Evolutionary conservation across 1,140 invertebrate genomes (phyloP).

Genomic region (Euschistus heros): DNA sequence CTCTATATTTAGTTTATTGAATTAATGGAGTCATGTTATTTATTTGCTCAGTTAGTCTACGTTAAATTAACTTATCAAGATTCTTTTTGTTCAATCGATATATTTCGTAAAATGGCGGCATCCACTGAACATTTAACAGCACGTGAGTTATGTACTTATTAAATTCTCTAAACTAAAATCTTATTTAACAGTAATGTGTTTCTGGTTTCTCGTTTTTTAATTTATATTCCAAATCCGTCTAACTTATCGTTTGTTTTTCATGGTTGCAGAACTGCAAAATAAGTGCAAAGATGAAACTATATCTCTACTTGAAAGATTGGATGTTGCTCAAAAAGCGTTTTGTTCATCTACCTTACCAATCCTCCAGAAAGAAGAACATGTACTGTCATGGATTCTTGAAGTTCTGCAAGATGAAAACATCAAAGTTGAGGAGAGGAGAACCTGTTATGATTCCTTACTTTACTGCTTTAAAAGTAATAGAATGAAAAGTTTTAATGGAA

Average conservation of each 20-base stretch:
- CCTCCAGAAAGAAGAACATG: slow-evolving; percentile 21
- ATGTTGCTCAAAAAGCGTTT: slow-evolving; percentile 16
- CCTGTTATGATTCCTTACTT: slow-evolving; percentile 1
- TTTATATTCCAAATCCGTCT: too few relatives aligned
- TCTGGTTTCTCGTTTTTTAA: too few relatives aligned
- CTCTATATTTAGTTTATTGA: too few relatives aligned
- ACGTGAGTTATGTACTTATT: slow-evolving; percentile 13
- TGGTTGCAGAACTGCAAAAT: slow-evolving; percentile 18
- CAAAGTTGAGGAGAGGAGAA: not conserved
- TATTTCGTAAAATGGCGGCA: slow-evolving; percentile 11
- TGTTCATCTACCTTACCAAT: slow-evolving; percentile 20
- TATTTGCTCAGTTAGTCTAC: too few relatives aligned
- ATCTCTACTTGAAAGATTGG: slow-evolving; percentile 7
- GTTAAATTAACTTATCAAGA: too few relatives aligned
- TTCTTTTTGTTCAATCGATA: too few relatives aligned
- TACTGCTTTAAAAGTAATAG: slow-evolving; percentile 5
- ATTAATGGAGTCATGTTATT: too few relatives aligned
- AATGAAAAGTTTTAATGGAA: slow-evolving; percentile 14
- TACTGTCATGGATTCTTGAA: slow-evolving; percentile 16
- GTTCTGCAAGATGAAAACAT: not conserved
- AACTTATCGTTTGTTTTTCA: not conserved
- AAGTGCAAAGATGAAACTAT: slow-evolving; percentile 15
- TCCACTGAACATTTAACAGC: not conserved
- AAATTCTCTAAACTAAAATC: not conserved
- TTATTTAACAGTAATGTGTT: not conserved